Base-by-base conservation (phyloP, 2,113 vertebrate species). In the Rhinichthys klamathensis region DNA sequence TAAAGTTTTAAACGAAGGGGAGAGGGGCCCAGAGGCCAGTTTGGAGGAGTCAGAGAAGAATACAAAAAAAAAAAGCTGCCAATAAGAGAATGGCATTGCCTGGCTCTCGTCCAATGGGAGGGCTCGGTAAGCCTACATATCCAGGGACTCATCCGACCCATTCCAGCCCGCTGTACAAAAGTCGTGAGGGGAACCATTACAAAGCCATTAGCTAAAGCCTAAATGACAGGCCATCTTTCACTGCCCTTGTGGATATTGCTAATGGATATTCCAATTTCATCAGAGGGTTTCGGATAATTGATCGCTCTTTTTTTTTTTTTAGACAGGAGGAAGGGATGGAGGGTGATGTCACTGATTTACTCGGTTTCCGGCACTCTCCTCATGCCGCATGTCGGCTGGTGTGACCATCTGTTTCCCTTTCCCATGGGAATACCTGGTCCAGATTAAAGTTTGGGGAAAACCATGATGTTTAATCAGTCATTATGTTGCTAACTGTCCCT, bases 391-490 rank as follows among this genome's bases (percentile, higher is more conserved):
- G 87, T 88, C 70, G 80, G 61, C 74, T 84, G 76, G 79, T 13
- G 3, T 51, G 87, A 38, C 91, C 93, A 94, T 93, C 94, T 94
- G 93, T 90, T 92, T 35, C 54, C 78, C 46, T 49, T 82, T 92
- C 93, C 76, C 70, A 65, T 83, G 92, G 93, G 92, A 93, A 94
- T 93, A 95, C 93, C 93, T 94, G 92, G 35, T 86, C 84, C 78
- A 92, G 90, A 94, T 94, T 92, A 93, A 89, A 91, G 89, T 87
- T 87, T 86, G 87, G 87, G 90, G 89, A 90, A 72, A 84, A 87
- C 90, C 89, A 89, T 90, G 87, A 91, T 58, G 89, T 89, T 89
- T 92, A 94, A 94, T 94, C 93, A 91, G 90, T 94, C 92, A 93
- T 94, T 93, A 93, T 89, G 85, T 90, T 89, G 80, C 90, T 93